Evolutionary conservation across 1,140 invertebrate species (phyloP).

Genomic region (Ooceraea biroi): DNA sequence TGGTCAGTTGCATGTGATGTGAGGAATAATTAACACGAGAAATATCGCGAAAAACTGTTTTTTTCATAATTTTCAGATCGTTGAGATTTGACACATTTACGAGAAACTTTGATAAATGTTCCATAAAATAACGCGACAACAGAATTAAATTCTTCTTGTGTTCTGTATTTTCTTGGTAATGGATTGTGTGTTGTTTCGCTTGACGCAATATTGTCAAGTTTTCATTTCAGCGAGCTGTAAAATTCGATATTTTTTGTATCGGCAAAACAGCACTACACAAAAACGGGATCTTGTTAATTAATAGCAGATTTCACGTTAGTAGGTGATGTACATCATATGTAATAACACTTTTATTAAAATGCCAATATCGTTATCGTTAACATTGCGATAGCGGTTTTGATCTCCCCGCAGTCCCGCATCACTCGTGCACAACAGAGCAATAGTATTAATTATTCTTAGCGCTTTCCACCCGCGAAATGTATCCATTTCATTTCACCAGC

Average conservation of each 20-base stretch:
- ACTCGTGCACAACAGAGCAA: neutral
- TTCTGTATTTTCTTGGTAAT: constrained; percentile 11
- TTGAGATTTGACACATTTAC: neutral
- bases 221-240: neutral
- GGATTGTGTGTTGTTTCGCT: neutral
- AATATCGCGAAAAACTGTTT: neutral
- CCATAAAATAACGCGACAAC: neutral
- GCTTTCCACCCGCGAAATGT: neutral
- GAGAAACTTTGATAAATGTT: neutral
- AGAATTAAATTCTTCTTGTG: neutral
- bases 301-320: constrained; percentile 5
- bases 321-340: neutral
- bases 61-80: neutral
- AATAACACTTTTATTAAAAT: constrained; percentile 57
- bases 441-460: constrained; percentile 39
- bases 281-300: constrained; percentile 50
- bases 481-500: neutral
- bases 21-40: no score
- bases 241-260: constrained; percentile 32
- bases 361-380: constrained; percentile 4
- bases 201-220: neutral
- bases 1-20: neutral
- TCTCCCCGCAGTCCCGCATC: neutral
- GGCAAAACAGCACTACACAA: constrained; percentile 16
- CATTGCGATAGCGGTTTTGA: constrained; percentile 17